Percentiles rank a stretch among this genome's conserved stretches.
These are phyloP conservation scores for Papilio polytes DNA, from an alignment of 1,140 invertebrate species.

Conservation along the genomic window DNA sequence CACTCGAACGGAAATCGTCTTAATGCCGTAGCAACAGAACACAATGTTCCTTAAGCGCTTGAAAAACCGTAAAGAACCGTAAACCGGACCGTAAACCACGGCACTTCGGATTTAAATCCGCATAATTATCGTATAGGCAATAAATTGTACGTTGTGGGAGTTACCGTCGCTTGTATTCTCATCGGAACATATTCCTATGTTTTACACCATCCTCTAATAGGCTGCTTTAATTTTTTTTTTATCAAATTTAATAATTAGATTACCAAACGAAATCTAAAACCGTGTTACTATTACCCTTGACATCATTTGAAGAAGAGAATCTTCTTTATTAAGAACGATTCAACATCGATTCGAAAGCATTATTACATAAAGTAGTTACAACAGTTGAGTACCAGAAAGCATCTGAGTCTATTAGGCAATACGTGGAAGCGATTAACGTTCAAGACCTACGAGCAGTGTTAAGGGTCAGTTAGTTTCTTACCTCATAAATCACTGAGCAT, in stretches of 20 bases:
- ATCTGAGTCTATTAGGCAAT: conserved; percentile 28
- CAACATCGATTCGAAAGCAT: background rate
- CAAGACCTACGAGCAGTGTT: conserved; percentile 31
- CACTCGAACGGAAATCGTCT: conserved; percentile 54
- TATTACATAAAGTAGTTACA: background rate
- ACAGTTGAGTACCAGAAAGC: conserved; percentile 2
- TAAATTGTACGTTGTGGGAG: conserved; percentile 74
- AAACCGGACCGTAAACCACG: conserved; percentile 72
- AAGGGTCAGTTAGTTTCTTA: conserved; percentile 34
- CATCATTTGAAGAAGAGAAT: background rate
- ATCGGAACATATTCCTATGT: conserved; percentile 47
- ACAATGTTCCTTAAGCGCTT: conserved; percentile 63
- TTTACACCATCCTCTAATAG: conserved; percentile 62
- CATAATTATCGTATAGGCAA: conserved; percentile 82
- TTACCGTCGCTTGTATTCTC: conserved; percentile 66
- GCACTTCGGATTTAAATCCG: conserved; percentile 77
- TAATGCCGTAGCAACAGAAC: conserved; percentile 64
- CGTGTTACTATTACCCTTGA: background rate
- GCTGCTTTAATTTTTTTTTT: conserved; percentile 12
- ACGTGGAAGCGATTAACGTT: conserved; percentile 37
- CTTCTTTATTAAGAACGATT: background rate
- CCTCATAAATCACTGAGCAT: conserved; percentile 19
- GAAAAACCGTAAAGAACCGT: conserved; percentile 68
- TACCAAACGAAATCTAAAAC: background rate
- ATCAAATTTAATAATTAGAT: background rate